phyloP scores from a whole-genome alignment of 2,797 vertebrate species.

The Pogoniulus pusillus region DNA sequence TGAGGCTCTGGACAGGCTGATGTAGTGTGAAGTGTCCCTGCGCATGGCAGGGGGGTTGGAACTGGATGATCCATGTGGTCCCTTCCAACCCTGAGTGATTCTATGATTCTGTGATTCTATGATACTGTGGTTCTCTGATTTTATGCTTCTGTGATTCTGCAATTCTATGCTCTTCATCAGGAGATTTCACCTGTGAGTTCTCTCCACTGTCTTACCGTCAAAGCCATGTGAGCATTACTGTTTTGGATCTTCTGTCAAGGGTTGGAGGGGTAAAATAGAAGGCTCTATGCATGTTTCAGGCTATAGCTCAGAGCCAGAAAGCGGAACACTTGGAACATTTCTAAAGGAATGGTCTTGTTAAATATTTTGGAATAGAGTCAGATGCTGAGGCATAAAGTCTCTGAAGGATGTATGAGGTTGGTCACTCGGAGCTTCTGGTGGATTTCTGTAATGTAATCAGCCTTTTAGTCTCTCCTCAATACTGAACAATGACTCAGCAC shows the following conservation, averaged over 20 bases:
- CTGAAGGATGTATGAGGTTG: not conserved
- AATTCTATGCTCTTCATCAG: not conserved
- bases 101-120: too few species aligned
- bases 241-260: not conserved
- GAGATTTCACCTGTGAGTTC: not conserved
- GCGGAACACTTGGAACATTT: not conserved
- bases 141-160: too few species aligned
- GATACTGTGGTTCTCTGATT: too few species aligned
- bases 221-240: not conserved
- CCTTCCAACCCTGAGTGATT: too few species aligned
- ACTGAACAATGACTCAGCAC: not conserved
- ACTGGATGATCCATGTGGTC: too few species aligned
- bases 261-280: not conserved
- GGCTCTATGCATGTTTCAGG: not conserved
- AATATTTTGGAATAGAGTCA: not conserved
- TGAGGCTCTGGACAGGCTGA: too few species aligned
- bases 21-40: too few species aligned
- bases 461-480: not conserved
- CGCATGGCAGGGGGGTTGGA: too few species aligned
- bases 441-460: constrained; percentile 9
- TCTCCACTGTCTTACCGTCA: not conserved
- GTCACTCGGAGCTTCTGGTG: not conserved
- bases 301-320: not conserved
- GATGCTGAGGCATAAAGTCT: not conserved
- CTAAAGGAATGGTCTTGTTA: not conserved